These are phyloP conservation scores for Folsomia manolachei DNA, from an alignment of 2,888 invertebrate genomes.

Conservation along the genomic window DNA sequence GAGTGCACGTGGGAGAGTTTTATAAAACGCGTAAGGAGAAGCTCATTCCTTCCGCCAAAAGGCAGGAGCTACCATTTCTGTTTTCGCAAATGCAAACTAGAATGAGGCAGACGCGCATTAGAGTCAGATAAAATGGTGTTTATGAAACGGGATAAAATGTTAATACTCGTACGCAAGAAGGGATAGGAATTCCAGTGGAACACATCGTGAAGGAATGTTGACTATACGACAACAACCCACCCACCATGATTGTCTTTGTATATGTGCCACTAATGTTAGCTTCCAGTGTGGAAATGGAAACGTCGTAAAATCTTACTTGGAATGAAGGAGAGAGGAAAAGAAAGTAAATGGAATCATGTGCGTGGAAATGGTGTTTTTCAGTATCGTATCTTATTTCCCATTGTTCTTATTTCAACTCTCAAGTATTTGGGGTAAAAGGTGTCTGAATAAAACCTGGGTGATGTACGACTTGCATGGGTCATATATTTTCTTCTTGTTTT, in stretches of 20 bases:
- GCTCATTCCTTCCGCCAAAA: not conserved
- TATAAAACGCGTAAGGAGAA: not conserved
- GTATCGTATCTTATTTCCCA: no score
- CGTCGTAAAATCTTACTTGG: not conserved
- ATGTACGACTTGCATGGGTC: constrained; percentile 9
- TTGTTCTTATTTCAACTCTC: not conserved
- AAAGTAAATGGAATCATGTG: no score
- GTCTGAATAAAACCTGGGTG: constrained; percentile 18
- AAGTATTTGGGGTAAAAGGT: constrained; percentile 20
- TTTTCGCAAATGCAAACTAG: not conserved
- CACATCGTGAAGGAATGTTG: not conserved
- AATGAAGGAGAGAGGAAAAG: not conserved
- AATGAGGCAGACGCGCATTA: not conserved
- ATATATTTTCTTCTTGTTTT: constrained; percentile 13
- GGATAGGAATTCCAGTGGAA: not conserved
- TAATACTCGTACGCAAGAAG: not conserved
- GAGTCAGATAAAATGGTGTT: not conserved
- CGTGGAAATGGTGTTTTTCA: no score
- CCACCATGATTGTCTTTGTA: not conserved
- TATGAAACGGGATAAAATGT: not conserved
- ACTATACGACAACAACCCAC: not conserved
- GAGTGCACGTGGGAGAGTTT: no score
- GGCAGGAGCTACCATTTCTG: not conserved
- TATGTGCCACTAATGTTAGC: no score
- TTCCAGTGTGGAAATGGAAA: not conserved